Percentiles rank a stretch among this genome's conserved stretches.
Evolutionary conservation across 2,888 invertebrate genomes (phyloP).

Genomic region (Mongoloraphidia duomilia): DNA sequence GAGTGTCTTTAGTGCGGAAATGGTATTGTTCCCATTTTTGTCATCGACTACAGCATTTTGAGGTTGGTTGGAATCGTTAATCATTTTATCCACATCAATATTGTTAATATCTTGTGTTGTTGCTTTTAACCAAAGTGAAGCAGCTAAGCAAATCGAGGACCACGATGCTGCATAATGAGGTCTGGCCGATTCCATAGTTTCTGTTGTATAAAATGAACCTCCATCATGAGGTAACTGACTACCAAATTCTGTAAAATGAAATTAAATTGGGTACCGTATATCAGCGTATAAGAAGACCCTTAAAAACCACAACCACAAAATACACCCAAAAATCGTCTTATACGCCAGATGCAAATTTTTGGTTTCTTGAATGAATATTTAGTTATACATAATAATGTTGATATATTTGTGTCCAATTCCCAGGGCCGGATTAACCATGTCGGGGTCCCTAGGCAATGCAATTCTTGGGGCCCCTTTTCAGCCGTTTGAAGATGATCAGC

Average conservation of each 20-base stretch:
- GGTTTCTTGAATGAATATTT: too few species aligned
- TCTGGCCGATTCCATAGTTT: slow-evolving; percentile 86
- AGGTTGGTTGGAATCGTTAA: slow-evolving; percentile 4
- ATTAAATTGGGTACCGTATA: slow-evolving; percentile 1
- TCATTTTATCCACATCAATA: slow-evolving; percentile 19
- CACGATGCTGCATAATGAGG: slow-evolving; percentile 85
- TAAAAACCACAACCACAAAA: too few species aligned
- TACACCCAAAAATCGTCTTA: too few species aligned
- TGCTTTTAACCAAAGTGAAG: slow-evolving; percentile 71
- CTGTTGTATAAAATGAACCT: slow-evolving; percentile 94
- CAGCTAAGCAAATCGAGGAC: slow-evolving; percentile 91
- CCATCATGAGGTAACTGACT: slow-evolving; percentile 91
- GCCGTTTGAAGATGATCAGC: too few species aligned
- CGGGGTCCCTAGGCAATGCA: too few species aligned
- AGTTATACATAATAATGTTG: too few species aligned
- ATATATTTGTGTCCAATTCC: too few species aligned
- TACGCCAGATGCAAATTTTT: too few species aligned
- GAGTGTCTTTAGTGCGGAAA: slow-evolving; percentile 32
- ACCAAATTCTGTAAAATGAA: slow-evolving; percentile 55
- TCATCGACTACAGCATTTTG: slow-evolving; percentile 26
- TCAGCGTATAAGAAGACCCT: too few species aligned
- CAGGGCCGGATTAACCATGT: too few species aligned
- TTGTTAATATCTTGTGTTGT: slow-evolving; percentile 42
- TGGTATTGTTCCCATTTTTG: slow-evolving; percentile 23
- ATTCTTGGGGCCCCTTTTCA: too few species aligned